A percentile compares a stretch with the other conserved stretches of the same genome.
Evolutionary conservation across 2,797 vertebrate species (phyloP).

Genomic region (Lepilemur ruficaudatus): DNA sequence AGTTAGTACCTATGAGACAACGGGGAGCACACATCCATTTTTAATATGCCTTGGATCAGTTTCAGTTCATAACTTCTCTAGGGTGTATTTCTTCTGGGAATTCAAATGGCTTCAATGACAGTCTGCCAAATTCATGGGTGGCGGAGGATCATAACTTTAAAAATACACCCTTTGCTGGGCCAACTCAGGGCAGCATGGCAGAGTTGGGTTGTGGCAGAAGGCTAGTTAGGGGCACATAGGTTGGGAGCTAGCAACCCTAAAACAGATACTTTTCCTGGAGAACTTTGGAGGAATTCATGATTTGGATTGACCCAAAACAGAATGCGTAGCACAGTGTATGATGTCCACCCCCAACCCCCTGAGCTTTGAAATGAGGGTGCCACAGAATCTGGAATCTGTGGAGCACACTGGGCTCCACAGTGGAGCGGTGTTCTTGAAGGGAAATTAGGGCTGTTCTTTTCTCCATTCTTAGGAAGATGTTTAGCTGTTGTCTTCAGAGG

Average conservation of each 20-base stretch:
- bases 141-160: not conserved
- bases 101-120: not conserved
- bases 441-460: not conserved
- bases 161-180: not conserved
- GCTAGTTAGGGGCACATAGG: not conserved
- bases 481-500: not conserved
- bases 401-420: no score
- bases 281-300: not conserved
- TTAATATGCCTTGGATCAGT: not conserved
- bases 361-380: not conserved
- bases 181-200: not conserved
- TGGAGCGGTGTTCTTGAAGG: not conserved
- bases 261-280: not conserved
- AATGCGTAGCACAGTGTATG: not conserved
- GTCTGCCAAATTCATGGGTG: not conserved
- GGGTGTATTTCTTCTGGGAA: slow-evolving; percentile 14
- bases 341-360: not conserved
- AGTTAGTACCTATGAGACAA: not conserved
- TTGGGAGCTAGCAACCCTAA: not conserved
- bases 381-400: not conserved
- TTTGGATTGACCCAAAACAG: not conserved
- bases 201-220: not conserved
- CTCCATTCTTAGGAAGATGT: not conserved
- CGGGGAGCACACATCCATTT: not conserved
- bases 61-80: not conserved